These are phyloP conservation scores for Agrochola circellaris DNA, from an alignment of 2,888 invertebrate genomes.

Conservation along the genomic window DNA sequence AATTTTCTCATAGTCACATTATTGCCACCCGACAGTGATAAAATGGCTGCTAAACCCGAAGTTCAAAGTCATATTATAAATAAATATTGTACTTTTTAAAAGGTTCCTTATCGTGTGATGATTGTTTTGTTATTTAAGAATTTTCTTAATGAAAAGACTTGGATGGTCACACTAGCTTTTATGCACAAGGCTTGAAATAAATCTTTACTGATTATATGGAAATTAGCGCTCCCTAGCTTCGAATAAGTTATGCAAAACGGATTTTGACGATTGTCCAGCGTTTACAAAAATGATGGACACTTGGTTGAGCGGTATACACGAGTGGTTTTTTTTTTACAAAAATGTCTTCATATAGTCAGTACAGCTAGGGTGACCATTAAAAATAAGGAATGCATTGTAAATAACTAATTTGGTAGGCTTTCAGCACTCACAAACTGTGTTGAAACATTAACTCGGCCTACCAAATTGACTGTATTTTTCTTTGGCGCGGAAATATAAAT, in stretches of 20 bases:
- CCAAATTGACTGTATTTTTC: constrained; percentile 80
- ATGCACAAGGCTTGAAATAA: constrained; percentile 76
- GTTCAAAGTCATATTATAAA: constrained; percentile 76
- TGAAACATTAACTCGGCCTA: constrained; percentile 81
- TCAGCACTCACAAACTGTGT: constrained; percentile 82
- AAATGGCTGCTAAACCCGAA: constrained; percentile 43
- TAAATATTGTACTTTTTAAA: constrained; percentile 84
- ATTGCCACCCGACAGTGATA: neutral
- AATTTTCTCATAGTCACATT: constrained; percentile 13
- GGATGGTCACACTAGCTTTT: constrained; percentile 78
- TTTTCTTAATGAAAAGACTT: constrained; percentile 72
- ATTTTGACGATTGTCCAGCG: constrained; percentile 5
- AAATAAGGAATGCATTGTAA: constrained; percentile 87
- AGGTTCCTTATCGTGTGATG: constrained; percentile 87
- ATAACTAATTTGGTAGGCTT: constrained; percentile 87
- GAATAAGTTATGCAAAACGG: neutral
- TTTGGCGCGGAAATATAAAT: constrained; percentile 49
- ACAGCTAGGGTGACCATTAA: constrained; percentile 79
- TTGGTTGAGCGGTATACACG: neutral
- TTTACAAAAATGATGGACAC: constrained; percentile 18
- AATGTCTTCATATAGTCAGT: constrained; percentile 69
- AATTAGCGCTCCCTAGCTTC: constrained; percentile 7
- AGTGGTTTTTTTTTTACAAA: neutral
- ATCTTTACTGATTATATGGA: constrained; percentile 70
- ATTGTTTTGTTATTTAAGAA: constrained; percentile 85